A percentile compares a stretch with the other conserved stretches of the same genome.
Evolutionary conservation across 2,797 vertebrate species (phyloP).

Genomic region (Sylvilagus floridanus): DNA sequence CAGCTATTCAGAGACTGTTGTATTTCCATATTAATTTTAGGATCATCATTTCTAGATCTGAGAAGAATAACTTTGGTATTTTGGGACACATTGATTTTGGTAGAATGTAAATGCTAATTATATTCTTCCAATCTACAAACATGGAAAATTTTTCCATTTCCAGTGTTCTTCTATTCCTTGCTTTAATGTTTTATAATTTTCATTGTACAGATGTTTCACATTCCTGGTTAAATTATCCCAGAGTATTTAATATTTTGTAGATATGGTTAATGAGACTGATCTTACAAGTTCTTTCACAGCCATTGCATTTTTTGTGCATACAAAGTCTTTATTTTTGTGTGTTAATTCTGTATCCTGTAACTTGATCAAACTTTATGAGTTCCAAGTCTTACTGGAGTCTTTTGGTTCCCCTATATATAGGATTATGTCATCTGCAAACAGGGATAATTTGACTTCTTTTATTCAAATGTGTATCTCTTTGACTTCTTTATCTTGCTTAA

Average conservation of each 20-base stretch:
- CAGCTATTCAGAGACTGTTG: not conserved
- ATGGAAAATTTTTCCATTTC: not conserved
- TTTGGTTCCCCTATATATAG: too few relatives aligned
- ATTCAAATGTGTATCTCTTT: not conserved
- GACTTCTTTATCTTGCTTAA: not conserved
- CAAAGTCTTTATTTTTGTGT: not conserved
- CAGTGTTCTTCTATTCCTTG: not conserved
- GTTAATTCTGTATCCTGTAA: not conserved
- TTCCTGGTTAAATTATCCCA: not conserved
- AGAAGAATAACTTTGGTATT: not conserved
- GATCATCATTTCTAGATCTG: not conserved
- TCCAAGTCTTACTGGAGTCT: not conserved
- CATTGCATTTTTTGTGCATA: too few relatives aligned
- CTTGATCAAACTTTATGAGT: not conserved
- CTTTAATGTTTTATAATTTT: not conserved
- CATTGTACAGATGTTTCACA: not conserved
- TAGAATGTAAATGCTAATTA: too few relatives aligned
- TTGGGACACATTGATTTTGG: not conserved
- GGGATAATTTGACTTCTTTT: too few relatives aligned
- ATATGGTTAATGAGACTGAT: not conserved
- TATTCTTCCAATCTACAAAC: not conserved
- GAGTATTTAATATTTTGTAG: not conserved
- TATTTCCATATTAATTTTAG: not conserved
- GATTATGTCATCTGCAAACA: too few relatives aligned
- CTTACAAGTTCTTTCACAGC: not conserved